A percentile compares a stretch with the other conserved stretches of the same genome.
These are phyloP conservation scores for Germaria angustata DNA, from an alignment of 2,888 invertebrate species.

Conservation along the genomic window DNA sequence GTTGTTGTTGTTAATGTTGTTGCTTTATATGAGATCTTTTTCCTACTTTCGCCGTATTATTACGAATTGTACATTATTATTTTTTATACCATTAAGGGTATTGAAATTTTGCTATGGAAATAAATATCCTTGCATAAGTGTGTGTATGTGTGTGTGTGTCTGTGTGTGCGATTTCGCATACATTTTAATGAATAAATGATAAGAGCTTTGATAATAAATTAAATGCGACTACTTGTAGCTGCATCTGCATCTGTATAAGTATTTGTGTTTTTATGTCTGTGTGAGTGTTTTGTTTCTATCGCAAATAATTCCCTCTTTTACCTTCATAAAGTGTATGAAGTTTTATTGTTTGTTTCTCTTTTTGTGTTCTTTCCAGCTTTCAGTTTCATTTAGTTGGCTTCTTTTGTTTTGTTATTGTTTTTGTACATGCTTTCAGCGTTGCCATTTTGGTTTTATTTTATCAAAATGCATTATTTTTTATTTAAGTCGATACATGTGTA, in stretches of 20 bases:
- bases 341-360: constrained; percentile 21
- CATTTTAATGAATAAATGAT: constrained; percentile 47
- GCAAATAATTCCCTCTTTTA: constrained; percentile 39
- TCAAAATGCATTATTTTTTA: too few species aligned
- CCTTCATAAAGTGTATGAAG: constrained; percentile 57
- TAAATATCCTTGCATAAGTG: not conserved
- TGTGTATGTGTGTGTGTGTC: not conserved
- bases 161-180: not conserved
- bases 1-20: too few species aligned
- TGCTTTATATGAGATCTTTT: not conserved
- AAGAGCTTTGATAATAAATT: constrained; percentile 31
- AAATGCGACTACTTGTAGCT: not conserved
- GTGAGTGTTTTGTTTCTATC: not conserved
- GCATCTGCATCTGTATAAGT: too few species aligned
- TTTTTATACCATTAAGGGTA: constrained; percentile 2
- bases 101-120: constrained; percentile 19
- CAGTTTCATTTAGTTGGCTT: constrained; percentile 62
- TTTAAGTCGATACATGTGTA: too few species aligned
- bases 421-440: not conserved
- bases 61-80: constrained; percentile 34
- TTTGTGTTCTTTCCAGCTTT: constrained; percentile 56
- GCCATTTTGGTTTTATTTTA: too few species aligned
- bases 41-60: constrained; percentile 31
- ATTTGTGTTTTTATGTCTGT: not conserved
- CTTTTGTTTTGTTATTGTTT: constrained; percentile 19